A percentile compares a stretch with the other conserved stretches of the same genome.
These are phyloP conservation scores for Caerostris extrusa DNA, from an alignment of 1,140 invertebrate genomes.

Conservation along the genomic window DNA sequence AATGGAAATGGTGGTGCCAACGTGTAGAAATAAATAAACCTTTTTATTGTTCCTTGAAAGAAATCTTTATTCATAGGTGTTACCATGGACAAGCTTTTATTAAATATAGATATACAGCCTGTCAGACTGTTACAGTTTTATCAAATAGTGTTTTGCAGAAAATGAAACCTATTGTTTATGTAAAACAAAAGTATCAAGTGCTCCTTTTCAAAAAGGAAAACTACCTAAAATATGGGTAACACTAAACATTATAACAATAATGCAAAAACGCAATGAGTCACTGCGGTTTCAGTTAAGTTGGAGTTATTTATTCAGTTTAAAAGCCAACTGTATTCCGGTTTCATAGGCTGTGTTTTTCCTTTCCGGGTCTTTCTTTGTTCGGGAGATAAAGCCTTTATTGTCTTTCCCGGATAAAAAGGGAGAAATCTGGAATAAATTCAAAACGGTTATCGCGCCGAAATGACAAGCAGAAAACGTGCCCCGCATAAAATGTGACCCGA, in stretches of 20 bases:
- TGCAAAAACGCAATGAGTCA: not conserved
- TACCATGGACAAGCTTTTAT: no score
- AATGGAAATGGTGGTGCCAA: no score
- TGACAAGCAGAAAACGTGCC: not conserved
- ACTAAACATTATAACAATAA: not conserved
- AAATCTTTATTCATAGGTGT: no score
- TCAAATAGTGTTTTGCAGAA: no score
- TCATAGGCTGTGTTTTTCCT: not conserved
- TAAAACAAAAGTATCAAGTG: no score
- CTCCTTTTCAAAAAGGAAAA: no score
- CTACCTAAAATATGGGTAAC: no score
- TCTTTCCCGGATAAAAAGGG: not conserved
- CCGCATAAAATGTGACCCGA: not conserved
- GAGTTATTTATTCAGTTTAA: slow-evolving; percentile 1
- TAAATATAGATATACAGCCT: no score
- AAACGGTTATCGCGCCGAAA: not conserved
- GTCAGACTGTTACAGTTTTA: no score
- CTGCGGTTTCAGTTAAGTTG: not conserved
- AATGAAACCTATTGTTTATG: no score
- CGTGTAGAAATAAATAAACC: no score
- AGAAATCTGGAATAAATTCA: slow-evolving; percentile 15
- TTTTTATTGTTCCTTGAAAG: no score
- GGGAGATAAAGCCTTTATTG: not conserved
- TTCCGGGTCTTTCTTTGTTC: not conserved
- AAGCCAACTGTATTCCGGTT: not conserved